phyloP scores from a whole-genome alignment of 2,113 vertebrate genomes.

The Rostratula benghalensis region DNA sequence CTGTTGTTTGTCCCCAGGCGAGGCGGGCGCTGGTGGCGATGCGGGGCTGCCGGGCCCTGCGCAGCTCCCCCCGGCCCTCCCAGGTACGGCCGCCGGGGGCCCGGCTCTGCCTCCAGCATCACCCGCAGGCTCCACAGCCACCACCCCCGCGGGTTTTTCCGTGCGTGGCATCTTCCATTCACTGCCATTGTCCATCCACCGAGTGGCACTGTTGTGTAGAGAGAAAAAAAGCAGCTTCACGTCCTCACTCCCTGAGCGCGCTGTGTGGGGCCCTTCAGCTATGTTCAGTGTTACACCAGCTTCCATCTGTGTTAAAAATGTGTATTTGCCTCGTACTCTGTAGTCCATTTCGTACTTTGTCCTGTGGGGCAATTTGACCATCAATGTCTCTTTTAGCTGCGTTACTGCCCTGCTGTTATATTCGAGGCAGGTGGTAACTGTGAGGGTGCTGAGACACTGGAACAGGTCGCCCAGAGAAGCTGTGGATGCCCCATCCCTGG shows the following conservation, averaged over 20 bases:
- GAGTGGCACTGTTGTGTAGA: conserved; percentile 75
- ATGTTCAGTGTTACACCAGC: background rate
- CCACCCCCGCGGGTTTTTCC: conserved; percentile 2
- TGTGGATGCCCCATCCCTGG: background rate
- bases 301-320: background rate
- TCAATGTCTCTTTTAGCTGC: background rate
- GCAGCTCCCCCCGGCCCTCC: conserved; percentile 81
- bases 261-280: background rate
- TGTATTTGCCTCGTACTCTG: background rate
- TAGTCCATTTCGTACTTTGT: background rate
- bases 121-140: background rate
- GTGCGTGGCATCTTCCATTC: conserved; percentile 9
- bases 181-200: conserved; percentile 63
- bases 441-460: background rate
- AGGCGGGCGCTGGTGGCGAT: conserved; percentile 80
- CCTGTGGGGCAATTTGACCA: background rate
- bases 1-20: conserved; percentile 76
- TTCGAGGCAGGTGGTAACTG: background rate
- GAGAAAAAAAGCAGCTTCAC: background rate
- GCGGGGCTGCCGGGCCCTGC: conserved; percentile 79
- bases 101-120: background rate
- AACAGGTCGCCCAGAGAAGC: background rate
- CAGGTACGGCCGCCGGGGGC: conserved; percentile 78
- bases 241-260: background rate
- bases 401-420: background rate